phyloP scores from a whole-genome alignment of 1,140 invertebrate genomes.

The Pinna nobilis region DNA sequence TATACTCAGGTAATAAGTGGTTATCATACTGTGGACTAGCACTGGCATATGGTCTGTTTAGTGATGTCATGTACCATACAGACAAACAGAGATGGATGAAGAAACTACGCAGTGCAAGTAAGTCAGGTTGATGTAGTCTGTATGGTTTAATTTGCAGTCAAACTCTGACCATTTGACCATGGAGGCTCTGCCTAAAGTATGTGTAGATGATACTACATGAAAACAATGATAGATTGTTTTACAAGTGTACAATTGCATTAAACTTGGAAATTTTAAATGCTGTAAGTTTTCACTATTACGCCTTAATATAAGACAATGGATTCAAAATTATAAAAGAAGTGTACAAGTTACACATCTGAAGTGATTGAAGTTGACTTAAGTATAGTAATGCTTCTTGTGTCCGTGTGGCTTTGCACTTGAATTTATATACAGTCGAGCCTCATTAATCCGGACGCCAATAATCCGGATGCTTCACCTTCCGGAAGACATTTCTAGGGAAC shows the following conservation, averaged over 20 bases:
- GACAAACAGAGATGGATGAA: constrained; percentile 11
- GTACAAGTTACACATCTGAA: too few species aligned
- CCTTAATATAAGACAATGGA: too few species aligned
- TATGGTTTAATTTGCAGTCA: background rate
- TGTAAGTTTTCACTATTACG: too few species aligned
- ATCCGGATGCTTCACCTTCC: too few species aligned
- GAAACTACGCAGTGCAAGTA: constrained; percentile 6
- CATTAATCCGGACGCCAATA: too few species aligned
- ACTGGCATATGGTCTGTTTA: constrained; percentile 12
- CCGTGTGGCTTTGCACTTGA: too few species aligned
- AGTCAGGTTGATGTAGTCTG: background rate
- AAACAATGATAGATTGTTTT: background rate
- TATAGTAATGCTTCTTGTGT: too few species aligned
- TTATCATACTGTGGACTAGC: background rate
- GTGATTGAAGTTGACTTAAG: too few species aligned
- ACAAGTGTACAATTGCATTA: background rate
- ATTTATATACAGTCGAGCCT: too few species aligned
- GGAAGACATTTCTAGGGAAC: too few species aligned
- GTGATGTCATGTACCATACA: constrained; percentile 8
- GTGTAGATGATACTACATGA: background rate
- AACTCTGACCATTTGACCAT: background rate
- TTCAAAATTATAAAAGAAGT: too few species aligned
- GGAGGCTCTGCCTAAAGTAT: background rate
- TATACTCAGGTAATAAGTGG: background rate
- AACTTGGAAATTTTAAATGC: background rate